Base-by-base conservation (phyloP, 1,140 invertebrate genomes). In the Ceratosolen fusciceps region DNA sequence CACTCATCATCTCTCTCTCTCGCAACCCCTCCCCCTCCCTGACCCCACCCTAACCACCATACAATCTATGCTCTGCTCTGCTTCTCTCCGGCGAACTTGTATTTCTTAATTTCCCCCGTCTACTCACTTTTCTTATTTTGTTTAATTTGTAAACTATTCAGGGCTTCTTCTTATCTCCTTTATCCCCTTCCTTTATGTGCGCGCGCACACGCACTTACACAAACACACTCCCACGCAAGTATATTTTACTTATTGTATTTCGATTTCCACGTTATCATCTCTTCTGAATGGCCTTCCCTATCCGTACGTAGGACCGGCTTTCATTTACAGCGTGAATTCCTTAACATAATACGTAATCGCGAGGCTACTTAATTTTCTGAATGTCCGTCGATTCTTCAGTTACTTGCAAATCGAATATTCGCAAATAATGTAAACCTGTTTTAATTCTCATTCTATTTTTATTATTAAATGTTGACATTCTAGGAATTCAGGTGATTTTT, bases 91-190 rank as follows among this genome's bases (percentile, higher is more conserved):
- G 49, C 62, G 8, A 56, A 70, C 68, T 49, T 47, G 56, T 67
- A 73, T 58, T 71, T 65, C 58, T 73, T 72, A 73, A 79, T 78
- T 31, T 47, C 7, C 37, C n/a, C 65, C 21, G 3, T 43, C 24
- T 39, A 14, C 14, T 68, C n/a, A 16, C 29, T 58, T 58, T 47
- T 29, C 74, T 39, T 43, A n/a, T 24, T 49, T 49, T 24, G 9
- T 56, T 52, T 68, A 68, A 77, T 77, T 77, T 49, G 56, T 34
- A 8, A 72, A 72, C 52, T 37, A 52, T 47, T 34, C 60, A 21
- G 54, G 14, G 31, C n/a, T 12, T 0, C 37, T 68, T 47, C 24
- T 67, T 21, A n/a, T 3, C 7, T 16, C 37, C 14, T 37, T 47
- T 74, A 21, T 9, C 10, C 0, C 24, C 19, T n/a, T 47, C n/a